Conservation (phyloP, 2,888 invertebrate genomes). For the Himalopsyche japonica region DNA sequence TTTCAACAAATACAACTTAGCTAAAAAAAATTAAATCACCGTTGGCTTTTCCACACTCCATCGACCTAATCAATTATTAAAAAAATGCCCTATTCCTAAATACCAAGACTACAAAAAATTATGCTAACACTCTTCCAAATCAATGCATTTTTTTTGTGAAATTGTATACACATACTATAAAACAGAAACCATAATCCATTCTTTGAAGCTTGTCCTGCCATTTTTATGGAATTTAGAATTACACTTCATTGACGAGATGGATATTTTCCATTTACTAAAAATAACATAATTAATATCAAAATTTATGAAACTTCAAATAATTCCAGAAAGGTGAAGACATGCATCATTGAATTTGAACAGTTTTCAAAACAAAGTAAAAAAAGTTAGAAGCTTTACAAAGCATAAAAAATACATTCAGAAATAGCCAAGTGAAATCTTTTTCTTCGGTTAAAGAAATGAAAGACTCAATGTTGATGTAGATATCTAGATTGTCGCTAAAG, state of each 20-base stretch:
- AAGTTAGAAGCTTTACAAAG: background rate
- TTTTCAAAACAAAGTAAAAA: background rate
- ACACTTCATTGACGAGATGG: too few species aligned
- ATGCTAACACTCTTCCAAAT: constrained; percentile 21
- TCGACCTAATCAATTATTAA: background rate
- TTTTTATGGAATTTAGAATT: background rate
- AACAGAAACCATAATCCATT: constrained; percentile 6
- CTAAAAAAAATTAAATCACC: background rate
- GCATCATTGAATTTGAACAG: background rate
- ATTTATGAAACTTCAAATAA: background rate
- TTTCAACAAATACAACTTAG: background rate
- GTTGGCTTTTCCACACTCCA: background rate
- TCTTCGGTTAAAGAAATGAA: background rate
- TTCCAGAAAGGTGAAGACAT: background rate
- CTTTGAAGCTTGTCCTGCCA: background rate
- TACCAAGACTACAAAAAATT: constrained; percentile 34
- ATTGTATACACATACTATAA: constrained; percentile 17
- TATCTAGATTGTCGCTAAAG: too few species aligned
- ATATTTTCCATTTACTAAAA: too few species aligned
- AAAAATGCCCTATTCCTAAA: constrained; percentile 31
- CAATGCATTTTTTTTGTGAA: constrained; percentile 6
- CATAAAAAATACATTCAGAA: background rate
- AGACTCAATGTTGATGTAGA: too few species aligned
- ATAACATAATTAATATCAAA: too few species aligned
- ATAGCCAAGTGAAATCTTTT: background rate